phyloP scores from a whole-genome alignment of 2,888 invertebrate genomes.

The Heliconius ethilla region DNA sequence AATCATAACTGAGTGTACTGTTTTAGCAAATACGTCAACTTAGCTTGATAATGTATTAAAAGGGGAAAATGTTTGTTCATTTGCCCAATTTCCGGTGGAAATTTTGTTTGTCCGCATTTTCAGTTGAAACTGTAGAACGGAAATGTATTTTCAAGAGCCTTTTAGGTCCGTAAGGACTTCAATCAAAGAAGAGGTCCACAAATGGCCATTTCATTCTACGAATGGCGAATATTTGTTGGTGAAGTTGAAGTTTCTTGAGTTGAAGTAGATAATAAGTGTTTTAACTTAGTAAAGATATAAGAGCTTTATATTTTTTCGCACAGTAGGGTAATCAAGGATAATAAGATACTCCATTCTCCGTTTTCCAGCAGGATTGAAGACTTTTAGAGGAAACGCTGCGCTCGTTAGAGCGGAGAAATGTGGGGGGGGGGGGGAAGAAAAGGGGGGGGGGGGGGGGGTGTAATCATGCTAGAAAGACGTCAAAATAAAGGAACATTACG shows the following conservation, averaged over 20 bases:
- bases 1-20: constrained; percentile 1
- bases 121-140: constrained; percentile 17
- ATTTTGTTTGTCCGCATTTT: constrained; percentile 17
- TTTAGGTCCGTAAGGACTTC: constrained; percentile 4
- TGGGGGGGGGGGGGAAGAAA: no score
- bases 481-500: not conserved
- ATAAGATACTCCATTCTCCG: not conserved
- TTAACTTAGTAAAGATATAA: not conserved
- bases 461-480: not conserved
- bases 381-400: no score
- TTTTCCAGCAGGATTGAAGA: no score
- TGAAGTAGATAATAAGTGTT: not conserved
- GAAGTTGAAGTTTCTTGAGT: not conserved
- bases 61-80: constrained; percentile 12
- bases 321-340: not conserved
- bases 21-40: constrained; percentile 2
- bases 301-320: not conserved
- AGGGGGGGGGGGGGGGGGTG: no score
- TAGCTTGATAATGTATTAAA: constrained; percentile 3
- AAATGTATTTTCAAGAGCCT: constrained; percentile 10
- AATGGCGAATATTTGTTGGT: not conserved
- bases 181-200: constrained; percentile 10
- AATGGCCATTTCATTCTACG: constrained; percentile 6
- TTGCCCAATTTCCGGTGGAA: constrained; percentile 16
- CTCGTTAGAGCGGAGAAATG: no score